Percentiles rank a stretch among this genome's conserved stretches.
Evolutionary conservation across 2,113 vertebrate genomes (phyloP).

Genomic region (Corythoichthys intestinalis): DNA sequence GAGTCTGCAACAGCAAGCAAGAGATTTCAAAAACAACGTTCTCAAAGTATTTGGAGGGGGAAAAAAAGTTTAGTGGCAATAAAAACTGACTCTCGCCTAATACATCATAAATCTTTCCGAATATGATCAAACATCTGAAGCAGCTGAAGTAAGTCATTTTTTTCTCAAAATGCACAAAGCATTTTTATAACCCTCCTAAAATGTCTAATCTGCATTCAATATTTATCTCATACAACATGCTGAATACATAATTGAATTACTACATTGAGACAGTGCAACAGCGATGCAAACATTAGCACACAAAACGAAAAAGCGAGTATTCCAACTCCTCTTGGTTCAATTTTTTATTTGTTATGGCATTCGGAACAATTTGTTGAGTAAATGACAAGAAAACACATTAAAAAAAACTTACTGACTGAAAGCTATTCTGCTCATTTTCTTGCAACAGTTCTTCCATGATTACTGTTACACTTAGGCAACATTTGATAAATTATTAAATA

Average conservation of each 20-base stretch:
- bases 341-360: constrained; percentile 53
- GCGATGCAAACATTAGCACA: not conserved
- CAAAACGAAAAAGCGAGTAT: constrained; percentile 32
- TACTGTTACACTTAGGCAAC: not conserved
- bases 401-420: not conserved
- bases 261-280: not conserved
- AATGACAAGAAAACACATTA: constrained; percentile 29
- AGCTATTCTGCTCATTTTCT: not conserved
- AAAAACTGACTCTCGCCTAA: not conserved
- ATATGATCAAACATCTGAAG: not conserved
- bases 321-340: constrained; percentile 30
- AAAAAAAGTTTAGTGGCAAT: not conserved
- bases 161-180: not conserved
- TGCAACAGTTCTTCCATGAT: not conserved
- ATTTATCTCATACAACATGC: not conserved
- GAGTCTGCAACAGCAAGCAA: constrained; percentile 74
- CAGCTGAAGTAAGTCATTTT: not conserved
- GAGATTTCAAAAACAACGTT: not conserved
- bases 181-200: not conserved
- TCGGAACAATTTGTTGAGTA: constrained; percentile 38
- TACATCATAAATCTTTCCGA: not conserved
- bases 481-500: not conserved
- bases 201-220: not conserved
- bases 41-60: not conserved
- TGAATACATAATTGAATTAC: not conserved